Evolutionary conservation across 2,113 vertebrate genomes (phyloP).

Genomic region (Grammomys dolichurus): DNA sequence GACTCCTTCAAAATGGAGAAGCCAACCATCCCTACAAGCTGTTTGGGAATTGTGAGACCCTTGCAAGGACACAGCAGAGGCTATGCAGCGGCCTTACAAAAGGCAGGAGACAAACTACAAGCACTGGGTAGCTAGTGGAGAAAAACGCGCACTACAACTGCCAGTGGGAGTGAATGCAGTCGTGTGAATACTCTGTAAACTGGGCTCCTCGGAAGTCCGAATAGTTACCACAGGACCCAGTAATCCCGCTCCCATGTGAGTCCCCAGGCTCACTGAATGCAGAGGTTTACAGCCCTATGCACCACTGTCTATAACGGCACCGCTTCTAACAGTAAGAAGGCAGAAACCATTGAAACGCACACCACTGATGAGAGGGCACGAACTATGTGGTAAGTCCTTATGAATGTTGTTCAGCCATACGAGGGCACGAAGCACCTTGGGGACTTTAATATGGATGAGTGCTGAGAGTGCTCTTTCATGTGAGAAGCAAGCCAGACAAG

Average conservation of each 20-base stretch:
- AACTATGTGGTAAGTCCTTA: neutral
- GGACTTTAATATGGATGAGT: neutral
- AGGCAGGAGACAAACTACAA: neutral
- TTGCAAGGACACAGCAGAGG: rapidly evolving
- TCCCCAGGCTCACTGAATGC: neutral
- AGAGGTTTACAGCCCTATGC: neutral
- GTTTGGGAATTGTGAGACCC: neutral
- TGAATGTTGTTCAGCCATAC: neutral
- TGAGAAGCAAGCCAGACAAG: neutral
- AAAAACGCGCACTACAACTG: neutral
- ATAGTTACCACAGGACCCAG: neutral
- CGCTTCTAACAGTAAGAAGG: neutral
- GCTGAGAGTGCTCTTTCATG: neutral
- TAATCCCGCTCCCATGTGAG: neutral
- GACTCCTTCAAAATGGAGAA: slow-evolving; percentile 27
- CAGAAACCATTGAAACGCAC: neutral
- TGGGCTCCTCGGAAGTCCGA: neutral
- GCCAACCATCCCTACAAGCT: neutral
- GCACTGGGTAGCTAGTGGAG: neutral
- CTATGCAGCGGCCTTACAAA: neutral
- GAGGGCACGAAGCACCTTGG: neutral
- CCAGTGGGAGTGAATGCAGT: neutral
- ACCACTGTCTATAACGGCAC: neutral
- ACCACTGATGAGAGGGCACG: neutral
- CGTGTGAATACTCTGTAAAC: neutral